Evolutionary conservation across 2,888 invertebrate species (phyloP).

Genomic region (Oligia strigilis): DNA sequence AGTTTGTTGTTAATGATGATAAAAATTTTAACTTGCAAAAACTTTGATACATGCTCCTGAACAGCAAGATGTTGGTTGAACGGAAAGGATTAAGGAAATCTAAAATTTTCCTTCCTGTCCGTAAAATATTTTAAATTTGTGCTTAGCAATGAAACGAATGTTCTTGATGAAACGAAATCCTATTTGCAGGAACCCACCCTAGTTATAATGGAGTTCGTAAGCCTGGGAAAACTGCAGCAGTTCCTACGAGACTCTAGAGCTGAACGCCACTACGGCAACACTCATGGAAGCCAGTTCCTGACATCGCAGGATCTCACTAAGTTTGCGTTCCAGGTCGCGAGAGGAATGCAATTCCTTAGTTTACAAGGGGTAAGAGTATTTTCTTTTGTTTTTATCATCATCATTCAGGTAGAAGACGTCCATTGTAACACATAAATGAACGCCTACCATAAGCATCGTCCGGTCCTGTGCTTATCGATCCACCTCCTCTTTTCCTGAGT

Average conservation of each 20-base stretch:
- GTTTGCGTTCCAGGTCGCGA: conserved; percentile 97
- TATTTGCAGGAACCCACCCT: conserved; percentile 94
- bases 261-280: conserved; percentile 95
- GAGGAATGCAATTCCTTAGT: conserved; percentile 96
- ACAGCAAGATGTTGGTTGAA: not conserved
- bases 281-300: conserved; percentile 94
- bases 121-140: not conserved
- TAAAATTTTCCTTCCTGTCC: too few species aligned
- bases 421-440: not conserved
- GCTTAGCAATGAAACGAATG: not conserved
- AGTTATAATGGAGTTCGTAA: conserved; percentile 97
- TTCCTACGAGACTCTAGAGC: conserved; percentile 96
- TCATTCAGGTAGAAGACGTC: not conserved
- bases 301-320: conserved; percentile 97
- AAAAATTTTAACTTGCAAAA: not conserved
- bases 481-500: not conserved
- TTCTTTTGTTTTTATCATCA: too few species aligned
- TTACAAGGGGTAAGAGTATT: conserved; percentile 93
- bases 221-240: conserved; percentile 96
- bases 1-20: not conserved
- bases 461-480: not conserved
- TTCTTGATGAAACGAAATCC: not conserved
- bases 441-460: too few species aligned
- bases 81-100: not conserved
- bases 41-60: not conserved